phyloP scores from a whole-genome alignment of 2,888 invertebrate genomes.

The Drosophila leonis region DNA sequence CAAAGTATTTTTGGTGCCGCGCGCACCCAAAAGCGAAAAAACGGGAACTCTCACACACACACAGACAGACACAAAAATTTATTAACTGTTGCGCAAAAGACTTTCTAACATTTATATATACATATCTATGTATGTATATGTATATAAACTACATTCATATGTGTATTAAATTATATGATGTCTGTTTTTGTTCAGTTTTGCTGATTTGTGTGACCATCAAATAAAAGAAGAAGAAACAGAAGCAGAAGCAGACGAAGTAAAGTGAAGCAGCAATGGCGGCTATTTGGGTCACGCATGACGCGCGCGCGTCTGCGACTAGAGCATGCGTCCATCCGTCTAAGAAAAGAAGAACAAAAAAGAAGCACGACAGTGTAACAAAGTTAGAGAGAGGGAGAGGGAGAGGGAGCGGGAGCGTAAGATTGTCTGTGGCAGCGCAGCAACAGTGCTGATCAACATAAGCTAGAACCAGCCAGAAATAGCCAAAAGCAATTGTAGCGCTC shows the following conservation, averaged over 20 bases:
- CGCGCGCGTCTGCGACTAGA: constrained; percentile 47
- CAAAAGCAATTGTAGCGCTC: background rate
- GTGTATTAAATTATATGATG: constrained; percentile 14
- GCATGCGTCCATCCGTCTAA: constrained; percentile 37
- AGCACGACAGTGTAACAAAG: background rate
- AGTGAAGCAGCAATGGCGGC: constrained; percentile 14
- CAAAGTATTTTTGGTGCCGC: constrained; percentile 72
- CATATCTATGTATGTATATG: background rate
- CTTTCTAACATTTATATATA: constrained; percentile 22
- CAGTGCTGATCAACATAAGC: constrained; percentile 1
- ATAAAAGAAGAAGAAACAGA: background rate
- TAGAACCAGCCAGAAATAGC: background rate
- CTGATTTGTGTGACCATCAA: constrained; percentile 11
- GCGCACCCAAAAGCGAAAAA: constrained; percentile 48
- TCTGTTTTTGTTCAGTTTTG: constrained; percentile 18
- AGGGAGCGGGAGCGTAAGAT: constrained; percentile 1
- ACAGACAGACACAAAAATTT: constrained; percentile 8
- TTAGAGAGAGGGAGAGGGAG: constrained; percentile 3
- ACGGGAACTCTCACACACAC: constrained; percentile 17
- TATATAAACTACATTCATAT: background rate
- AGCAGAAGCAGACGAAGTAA: background rate
- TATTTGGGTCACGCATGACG: constrained; percentile 79
- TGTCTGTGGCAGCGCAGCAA: background rate
- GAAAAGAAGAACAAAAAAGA: background rate
- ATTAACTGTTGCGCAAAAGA: constrained; percentile 44